Evolutionary conservation across 2,797 vertebrate genomes (phyloP).

Genomic region (Scomberomorus guttatus): DNA sequence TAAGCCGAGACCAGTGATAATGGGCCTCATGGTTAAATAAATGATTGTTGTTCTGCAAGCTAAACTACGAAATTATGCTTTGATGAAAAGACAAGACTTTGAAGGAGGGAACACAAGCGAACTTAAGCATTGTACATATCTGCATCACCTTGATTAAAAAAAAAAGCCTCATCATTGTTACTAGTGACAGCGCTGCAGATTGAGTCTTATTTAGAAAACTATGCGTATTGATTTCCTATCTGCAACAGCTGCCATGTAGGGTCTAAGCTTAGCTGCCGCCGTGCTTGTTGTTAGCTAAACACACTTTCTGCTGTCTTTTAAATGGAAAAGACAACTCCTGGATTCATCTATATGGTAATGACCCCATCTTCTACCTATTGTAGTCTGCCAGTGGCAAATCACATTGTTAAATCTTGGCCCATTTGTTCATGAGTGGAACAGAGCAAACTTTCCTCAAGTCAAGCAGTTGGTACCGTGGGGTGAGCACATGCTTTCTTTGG

Average conservation of each 20-base stretch:
- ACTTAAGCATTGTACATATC: slow-evolving; percentile 36
- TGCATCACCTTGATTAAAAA: slow-evolving; percentile 66
- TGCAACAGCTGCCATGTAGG: slow-evolving; percentile 70
- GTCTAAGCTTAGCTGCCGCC: slow-evolving; percentile 51
- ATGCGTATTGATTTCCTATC: slow-evolving; percentile 86
- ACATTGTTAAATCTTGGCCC: slow-evolving; percentile 78
- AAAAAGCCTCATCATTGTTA: slow-evolving; percentile 68
- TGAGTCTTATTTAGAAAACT: slow-evolving; percentile 83
- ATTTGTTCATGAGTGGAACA: slow-evolving; percentile 71
- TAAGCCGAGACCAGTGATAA: slow-evolving; percentile 67
- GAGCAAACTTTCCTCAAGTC: slow-evolving; percentile 76
- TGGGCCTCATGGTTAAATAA: slow-evolving; percentile 62
- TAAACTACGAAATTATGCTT: slow-evolving; percentile 32
- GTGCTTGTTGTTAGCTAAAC: slow-evolving; percentile 71
- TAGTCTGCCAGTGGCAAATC: slow-evolving; percentile 74
- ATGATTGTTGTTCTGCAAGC: slow-evolving; percentile 51
- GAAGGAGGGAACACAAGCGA: not conserved
- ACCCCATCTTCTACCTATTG: slow-evolving; percentile 78
- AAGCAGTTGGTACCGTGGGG: slow-evolving; percentile 73
- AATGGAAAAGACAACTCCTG: slow-evolving; percentile 84
- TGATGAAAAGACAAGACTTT: slow-evolving; percentile 36
- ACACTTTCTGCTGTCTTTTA: slow-evolving; percentile 71
- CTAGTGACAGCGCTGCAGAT: slow-evolving; percentile 72
- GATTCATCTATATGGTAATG: slow-evolving; percentile 89
- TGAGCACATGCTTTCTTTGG: slow-evolving; percentile 79